These are phyloP conservation scores for Cremastinae sp. DNA, from an alignment of 2,888 invertebrate genomes.

Conservation along the genomic window DNA sequence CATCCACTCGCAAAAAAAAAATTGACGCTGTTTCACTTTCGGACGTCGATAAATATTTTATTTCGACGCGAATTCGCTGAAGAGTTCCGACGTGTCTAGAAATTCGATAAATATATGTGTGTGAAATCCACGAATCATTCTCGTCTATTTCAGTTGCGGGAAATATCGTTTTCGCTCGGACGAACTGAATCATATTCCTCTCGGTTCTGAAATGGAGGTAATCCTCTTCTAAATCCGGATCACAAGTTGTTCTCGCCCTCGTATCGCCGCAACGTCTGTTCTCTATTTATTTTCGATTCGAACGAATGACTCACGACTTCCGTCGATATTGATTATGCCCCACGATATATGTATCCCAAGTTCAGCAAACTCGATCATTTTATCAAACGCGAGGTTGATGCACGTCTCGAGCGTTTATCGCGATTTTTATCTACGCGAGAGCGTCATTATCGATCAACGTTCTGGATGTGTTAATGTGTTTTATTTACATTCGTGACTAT, in stretches of 20 bases:
- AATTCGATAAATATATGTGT: too few species aligned
- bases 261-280: constrained; percentile 50
- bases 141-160: constrained; percentile 27
- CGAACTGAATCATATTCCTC: constrained; percentile 40
- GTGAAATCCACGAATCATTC: too few species aligned
- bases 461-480: not conserved
- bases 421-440: constrained; percentile 44
- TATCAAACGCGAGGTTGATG: constrained; percentile 27
- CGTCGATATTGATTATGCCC: constrained; percentile 8
- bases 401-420: constrained; percentile 44
- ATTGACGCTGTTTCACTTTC: too few species aligned
- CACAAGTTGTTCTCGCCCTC: constrained; percentile 54
- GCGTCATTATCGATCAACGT: not conserved
- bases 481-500: too few species aligned
- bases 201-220: constrained; percentile 41
- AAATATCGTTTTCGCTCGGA: constrained; percentile 30
- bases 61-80: too few species aligned
- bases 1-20: constrained; percentile 12
- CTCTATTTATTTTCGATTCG: constrained; percentile 28
- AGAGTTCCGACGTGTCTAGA: too few species aligned
- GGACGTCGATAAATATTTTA: too few species aligned
- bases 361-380: constrained; percentile 43
- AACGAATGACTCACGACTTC: constrained; percentile 45
- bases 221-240: constrained; percentile 52
- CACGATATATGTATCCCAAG: constrained; percentile 9